Conservation (phyloP, 2,888 invertebrate genomes). For the Steinernema scapterisci region DNA sequence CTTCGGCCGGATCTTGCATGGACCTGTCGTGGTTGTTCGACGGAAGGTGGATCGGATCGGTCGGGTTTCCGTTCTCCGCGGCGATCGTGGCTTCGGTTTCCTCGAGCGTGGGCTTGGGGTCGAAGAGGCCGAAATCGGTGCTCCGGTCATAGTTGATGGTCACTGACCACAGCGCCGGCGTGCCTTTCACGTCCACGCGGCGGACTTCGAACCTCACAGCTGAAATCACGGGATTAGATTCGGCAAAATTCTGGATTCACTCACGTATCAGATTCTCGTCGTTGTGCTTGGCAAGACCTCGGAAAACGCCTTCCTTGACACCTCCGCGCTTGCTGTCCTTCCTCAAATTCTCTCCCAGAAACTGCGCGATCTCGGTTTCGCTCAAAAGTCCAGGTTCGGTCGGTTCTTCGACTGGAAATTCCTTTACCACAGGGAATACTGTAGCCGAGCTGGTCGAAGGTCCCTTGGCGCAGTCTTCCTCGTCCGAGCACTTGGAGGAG, state of each 20-base stretch:
- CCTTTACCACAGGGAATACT: not conserved
- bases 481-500: constrained; percentile 24
- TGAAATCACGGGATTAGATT: not conserved
- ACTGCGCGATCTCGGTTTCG: constrained; percentile 27
- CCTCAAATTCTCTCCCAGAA: constrained; percentile 19
- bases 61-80: constrained; percentile 11
- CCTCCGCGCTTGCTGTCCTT: constrained; percentile 30
- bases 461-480: constrained; percentile 18
- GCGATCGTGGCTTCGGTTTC: not conserved
- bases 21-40: constrained; percentile 15
- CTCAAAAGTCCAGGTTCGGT: constrained; percentile 6
- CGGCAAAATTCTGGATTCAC: not conserved
- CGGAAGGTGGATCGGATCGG: not conserved
- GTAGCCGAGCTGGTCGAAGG: not conserved
- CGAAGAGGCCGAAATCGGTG: constrained; percentile 44
- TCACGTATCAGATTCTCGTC: constrained; percentile 39
- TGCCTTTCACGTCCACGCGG: constrained; percentile 26
- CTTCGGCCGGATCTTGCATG: not conserved
- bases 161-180: constrained; percentile 42
- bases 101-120: constrained; percentile 22
- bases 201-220: constrained; percentile 29
- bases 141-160: constrained; percentile 45
- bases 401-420: not conserved
- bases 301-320: constrained; percentile 37
- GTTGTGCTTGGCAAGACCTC: constrained; percentile 45